Conservation (phyloP, 53 echinoderm and acorn worm species). For the Temnopleurus reevesii region DNA sequence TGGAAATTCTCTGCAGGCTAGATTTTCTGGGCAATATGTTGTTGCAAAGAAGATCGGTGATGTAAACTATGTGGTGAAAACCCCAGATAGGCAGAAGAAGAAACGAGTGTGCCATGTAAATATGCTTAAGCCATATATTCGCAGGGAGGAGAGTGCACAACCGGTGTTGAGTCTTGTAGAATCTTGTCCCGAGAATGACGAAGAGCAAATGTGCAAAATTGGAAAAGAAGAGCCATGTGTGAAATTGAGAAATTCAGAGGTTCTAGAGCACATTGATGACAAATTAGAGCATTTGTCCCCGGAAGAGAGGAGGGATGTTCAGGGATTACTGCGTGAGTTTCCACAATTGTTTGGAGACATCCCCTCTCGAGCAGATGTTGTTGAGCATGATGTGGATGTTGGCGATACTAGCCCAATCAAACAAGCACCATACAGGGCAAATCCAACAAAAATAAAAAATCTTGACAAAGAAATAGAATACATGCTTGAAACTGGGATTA, state of each 20-base stretch:
- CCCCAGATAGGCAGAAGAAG: constrained; percentile 66
- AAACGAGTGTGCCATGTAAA: constrained; percentile 66
- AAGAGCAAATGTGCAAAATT: background rate
- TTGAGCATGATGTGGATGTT: background rate
- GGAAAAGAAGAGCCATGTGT: background rate
- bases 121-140: constrained; percentile 65
- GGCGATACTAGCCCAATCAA: background rate
- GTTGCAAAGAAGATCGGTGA: constrained; percentile 57
- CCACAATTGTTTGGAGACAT: background rate
- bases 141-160: background rate
- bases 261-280: background rate
- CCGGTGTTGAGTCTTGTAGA: background rate
- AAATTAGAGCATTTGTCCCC: background rate
- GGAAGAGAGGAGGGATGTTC: background rate
- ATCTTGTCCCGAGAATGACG: background rate
- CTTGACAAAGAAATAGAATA: background rate
- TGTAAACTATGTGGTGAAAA: constrained; percentile 68
- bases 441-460: too few species aligned
- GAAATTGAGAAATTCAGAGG: background rate
- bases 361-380: constrained; percentile 18
- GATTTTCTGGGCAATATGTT: too few species aligned
- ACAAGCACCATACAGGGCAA: too few species aligned
- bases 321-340: background rate
- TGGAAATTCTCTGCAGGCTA: too few species aligned
- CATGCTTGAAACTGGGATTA: constrained; percentile 54